phyloP scores from a whole-genome alignment of 1,140 invertebrate species.

The Vanessa atalanta region DNA sequence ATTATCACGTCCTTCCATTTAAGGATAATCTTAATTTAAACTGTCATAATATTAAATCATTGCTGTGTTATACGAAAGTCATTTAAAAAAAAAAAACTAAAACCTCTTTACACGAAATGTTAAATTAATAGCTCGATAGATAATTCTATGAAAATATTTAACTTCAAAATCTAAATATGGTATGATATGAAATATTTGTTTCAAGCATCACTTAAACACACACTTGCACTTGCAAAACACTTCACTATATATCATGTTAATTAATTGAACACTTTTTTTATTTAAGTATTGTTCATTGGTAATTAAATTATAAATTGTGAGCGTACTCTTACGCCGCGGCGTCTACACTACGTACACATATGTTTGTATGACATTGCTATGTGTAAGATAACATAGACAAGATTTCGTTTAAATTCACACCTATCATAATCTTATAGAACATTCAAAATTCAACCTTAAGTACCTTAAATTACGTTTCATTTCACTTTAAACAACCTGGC shows the following conservation, averaged over 20 bases:
- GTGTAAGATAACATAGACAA: constrained; percentile 67
- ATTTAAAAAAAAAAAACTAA: not conserved
- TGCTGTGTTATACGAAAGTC: not conserved
- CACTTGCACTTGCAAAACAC: not conserved
- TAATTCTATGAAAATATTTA: not conserved
- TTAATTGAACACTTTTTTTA: not conserved
- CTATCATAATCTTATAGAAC: constrained; percentile 23
- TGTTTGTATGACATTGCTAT: constrained; percentile 72
- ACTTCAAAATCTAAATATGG: constrained; percentile 14
- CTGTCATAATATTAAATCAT: not conserved
- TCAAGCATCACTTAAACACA: not conserved
- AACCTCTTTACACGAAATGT: too few species aligned
- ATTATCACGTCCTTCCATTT: not conserved
- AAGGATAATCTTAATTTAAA: not conserved
- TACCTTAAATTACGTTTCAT: constrained; percentile 19
- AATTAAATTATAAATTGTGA: constrained; percentile 15
- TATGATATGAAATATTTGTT: not conserved
- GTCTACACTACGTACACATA: constrained; percentile 48
- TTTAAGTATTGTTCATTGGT: not conserved
- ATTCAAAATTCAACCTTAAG: constrained; percentile 38
- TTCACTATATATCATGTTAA: constrained; percentile 11
- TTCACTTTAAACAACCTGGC: constrained; percentile 7
- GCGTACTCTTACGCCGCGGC: constrained; percentile 29
- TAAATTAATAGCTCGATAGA: too few species aligned
- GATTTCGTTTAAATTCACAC: constrained; percentile 36